Evolutionary conservation across 2,888 invertebrate species (phyloP).

Genomic region (Acheta domesticus): DNA sequence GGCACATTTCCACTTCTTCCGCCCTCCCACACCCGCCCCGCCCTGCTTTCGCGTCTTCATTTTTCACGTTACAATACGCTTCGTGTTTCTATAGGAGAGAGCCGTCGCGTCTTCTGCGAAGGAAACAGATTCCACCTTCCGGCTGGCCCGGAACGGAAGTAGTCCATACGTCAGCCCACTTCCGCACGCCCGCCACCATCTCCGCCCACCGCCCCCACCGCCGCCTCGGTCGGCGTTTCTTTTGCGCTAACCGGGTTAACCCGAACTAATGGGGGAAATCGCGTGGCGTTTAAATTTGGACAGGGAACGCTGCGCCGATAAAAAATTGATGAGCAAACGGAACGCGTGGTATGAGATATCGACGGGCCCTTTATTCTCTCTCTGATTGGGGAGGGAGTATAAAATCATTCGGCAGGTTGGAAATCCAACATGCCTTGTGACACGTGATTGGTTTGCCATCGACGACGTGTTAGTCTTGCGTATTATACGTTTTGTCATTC

Average conservation of each 20-base stretch:
- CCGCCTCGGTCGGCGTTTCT: background rate
- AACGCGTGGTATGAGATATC: background rate
- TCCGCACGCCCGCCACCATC: background rate
- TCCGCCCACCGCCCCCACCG: background rate
- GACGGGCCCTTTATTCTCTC: background rate
- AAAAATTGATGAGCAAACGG: slow-evolving; percentile 9
- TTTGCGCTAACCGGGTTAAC: background rate
- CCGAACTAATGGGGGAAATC: slow-evolving; percentile 18
- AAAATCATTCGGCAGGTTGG: background rate
- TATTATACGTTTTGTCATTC: too few species aligned
- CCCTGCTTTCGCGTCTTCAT: background rate
- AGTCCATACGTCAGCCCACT: background rate
- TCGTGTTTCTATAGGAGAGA: slow-evolving; percentile 1
- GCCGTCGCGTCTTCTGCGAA: background rate
- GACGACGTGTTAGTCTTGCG: too few species aligned
- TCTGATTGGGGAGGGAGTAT: background rate
- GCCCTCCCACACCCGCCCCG: background rate
- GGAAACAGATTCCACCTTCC: slow-evolving; percentile 5
- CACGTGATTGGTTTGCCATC: too few species aligned
- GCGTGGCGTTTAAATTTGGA: background rate
- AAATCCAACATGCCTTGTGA: too few species aligned
- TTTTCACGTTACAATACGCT: slow-evolving; percentile 18
- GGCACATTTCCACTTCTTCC: background rate
- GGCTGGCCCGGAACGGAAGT: background rate
- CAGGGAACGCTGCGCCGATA: background rate